Conservation (phyloP, 92 coral and sea anemone genomes). For the Siderastrea siderea region DNA sequence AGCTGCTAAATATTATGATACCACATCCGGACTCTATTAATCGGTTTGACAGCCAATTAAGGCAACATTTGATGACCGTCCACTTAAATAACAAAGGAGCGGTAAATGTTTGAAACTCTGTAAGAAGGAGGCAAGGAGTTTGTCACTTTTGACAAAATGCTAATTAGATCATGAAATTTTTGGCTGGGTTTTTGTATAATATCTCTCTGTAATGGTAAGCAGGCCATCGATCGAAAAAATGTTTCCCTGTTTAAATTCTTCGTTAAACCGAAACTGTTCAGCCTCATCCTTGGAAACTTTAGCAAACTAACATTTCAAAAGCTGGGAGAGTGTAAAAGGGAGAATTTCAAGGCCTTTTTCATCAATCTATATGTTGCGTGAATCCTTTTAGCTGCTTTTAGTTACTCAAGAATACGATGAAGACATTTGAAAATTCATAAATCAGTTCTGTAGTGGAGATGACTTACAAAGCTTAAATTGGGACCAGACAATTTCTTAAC, state of each 20-base stretch:
- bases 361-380: not conserved
- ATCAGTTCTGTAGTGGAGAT: not conserved
- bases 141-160: conserved; percentile 51
- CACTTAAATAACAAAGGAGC: conserved; percentile 49
- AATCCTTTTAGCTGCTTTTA: not conserved
- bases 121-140: conserved; percentile 29
- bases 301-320: not conserved
- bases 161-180: conserved; percentile 64
- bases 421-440: not conserved
- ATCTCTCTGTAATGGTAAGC: conserved; percentile 22
- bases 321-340: too few relatives aligned
- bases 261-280: not conserved
- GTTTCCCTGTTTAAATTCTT: conserved; percentile 11
- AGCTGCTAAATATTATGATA: conserved; percentile 82
- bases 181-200: conserved; percentile 36
- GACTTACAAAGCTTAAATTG: not conserved
- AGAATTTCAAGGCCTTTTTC: not conserved
- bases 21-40: conserved; percentile 82
- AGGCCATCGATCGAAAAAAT: conserved; percentile 28
- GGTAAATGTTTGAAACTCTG: conserved; percentile 54
- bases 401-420: not conserved
- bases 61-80: conserved; percentile 56
- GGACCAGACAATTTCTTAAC: conserved; percentile 23
- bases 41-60: conserved; percentile 88
- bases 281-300: not conserved